Base-by-base conservation (phyloP, 2,888 invertebrate genomes). In the Tachina fera region DNA sequence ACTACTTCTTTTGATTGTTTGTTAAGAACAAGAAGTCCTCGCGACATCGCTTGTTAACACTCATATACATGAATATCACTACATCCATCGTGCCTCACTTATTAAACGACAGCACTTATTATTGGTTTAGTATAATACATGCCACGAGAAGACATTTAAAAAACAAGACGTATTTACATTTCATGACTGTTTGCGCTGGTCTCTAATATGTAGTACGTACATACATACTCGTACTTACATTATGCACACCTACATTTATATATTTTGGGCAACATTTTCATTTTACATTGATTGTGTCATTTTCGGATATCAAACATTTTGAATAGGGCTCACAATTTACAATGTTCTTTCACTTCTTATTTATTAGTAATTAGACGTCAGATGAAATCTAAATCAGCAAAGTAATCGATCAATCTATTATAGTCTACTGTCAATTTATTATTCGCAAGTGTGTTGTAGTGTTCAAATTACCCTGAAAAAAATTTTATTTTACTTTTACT, bases 401-500 rank as follows among this genome's bases (percentile, higher is more conserved):
- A 87, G 88, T 84, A 86, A 91, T 90, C 90, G 90, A 90, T 92
- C 91, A 91, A 89, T 31, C 6, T 22, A 3, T 31, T 74, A 70
- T 77, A 74, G 72, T 3, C 45, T 65, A 22, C 39, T 47, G 47
- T 67, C 10, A 67, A 14, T 47, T 16, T 61, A 51, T 56, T 60
- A 31, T 67, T 60, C 31, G 31, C 4, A 31, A 31, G 31, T 2
- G 2, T 4, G 31, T n/a, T n/a, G n/a, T n/a, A n/a, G n/a, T n/a
- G n/a, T n/a, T n/a, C n/a, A n/a, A n/a, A n/a, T n/a, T n/a, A n/a
- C n/a, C n/a, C n/a, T n/a, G n/a, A n/a, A n/a, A n/a, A n/a, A n/a
- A n/a, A n/a, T n/a, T n/a, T n/a, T n/a, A n/a, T n/a, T n/a, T n/a
- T n/a, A n/a, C n/a, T n/a, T n/a, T n/a, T n/a, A n/a, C n/a, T n/a